These are phyloP conservation scores for Ischnus inquisitorius DNA, from an alignment of 2,888 invertebrate species.

Conservation along the genomic window DNA sequence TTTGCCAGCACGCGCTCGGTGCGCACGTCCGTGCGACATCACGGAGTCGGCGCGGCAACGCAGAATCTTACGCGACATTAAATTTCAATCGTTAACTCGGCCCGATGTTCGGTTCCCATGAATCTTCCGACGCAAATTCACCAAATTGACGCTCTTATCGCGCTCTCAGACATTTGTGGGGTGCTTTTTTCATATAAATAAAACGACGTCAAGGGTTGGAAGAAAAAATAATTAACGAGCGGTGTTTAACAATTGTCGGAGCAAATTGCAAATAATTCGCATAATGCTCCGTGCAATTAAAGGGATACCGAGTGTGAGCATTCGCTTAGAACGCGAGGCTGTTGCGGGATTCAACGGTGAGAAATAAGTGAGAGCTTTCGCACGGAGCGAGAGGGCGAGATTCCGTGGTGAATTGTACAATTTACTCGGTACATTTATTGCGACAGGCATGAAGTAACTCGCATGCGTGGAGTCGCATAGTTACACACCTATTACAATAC, in stretches of 20 bases:
- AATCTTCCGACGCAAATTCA: not conserved
- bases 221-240: not conserved
- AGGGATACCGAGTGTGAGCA: conserved; percentile 31
- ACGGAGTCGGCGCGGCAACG: not conserved
- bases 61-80: conserved; percentile 1
- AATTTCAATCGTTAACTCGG: conserved; percentile 23
- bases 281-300: conserved; percentile 61
- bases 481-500: conserved; percentile 21
- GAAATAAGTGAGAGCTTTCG: conserved; percentile 2
- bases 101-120: not conserved
- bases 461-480: not conserved
- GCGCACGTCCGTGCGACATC: not conserved
- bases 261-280: conserved; percentile 42
- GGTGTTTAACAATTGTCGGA: conserved; percentile 23
- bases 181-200: not conserved
- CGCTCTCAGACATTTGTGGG: not conserved
- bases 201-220: not conserved
- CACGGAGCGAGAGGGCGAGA: conserved; percentile 1
- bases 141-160: not conserved
- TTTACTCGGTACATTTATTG: conserved; percentile 63
- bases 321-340: conserved; percentile 25
- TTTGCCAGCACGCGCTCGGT: conserved; percentile 47
- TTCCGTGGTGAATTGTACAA: conserved; percentile 43
- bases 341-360: not conserved
- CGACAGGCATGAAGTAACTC: conserved; percentile 24